Base-by-base conservation (phyloP, 2,888 invertebrate genomes). In the Dryocosmus kuriphilus region DNA sequence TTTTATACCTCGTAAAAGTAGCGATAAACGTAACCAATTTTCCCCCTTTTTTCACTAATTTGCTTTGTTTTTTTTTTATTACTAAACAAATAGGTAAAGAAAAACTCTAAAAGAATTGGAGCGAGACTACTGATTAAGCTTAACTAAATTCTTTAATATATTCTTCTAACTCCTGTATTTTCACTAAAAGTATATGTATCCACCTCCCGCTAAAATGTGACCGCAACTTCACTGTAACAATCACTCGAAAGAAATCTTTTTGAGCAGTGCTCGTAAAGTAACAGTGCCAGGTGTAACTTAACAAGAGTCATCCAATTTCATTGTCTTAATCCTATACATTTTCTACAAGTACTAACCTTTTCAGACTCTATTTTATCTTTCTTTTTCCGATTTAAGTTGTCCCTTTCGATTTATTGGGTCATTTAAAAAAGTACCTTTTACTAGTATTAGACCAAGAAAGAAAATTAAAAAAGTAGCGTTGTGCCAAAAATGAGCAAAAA, bases 21-120 rank as follows among this genome's bases (percentile, higher is more conserved):
- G 78, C 82, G 82, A 81, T 81, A 79, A 60, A 76, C 41, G 35
- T 62, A 41, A 30, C 62, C 79, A 80, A 75, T 79, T 57, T 80
- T 75, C 38, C 57, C 62, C 57, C 62, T 78, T 75, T 75, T 74
- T 88, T 88, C 80, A 75, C 82, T 81, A 75, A 80, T 81, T 80
- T 80, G 81, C 63, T 81, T 74, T 76, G 16, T 76, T 63, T 76
- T 76, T 62, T 65, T 79, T 81, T 75, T 61, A 77, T 81, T 75
- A 24, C 61, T 62, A 75, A 75, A 67, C 32, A 73, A 57, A 55
- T 55, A n/a, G n/a, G n/a, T n/a, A 79, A 77, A 74, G 65, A 61
- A 79, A 79, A 65, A 46, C 51, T 67, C 71, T 62, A 74, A 81
- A 67, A 77, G 24, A 76, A 76, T 22, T 35, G 57, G 35, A 74